phyloP scores from a whole-genome alignment of 92 coral and sea anemone genomes.

The Montipora capitata region DNA sequence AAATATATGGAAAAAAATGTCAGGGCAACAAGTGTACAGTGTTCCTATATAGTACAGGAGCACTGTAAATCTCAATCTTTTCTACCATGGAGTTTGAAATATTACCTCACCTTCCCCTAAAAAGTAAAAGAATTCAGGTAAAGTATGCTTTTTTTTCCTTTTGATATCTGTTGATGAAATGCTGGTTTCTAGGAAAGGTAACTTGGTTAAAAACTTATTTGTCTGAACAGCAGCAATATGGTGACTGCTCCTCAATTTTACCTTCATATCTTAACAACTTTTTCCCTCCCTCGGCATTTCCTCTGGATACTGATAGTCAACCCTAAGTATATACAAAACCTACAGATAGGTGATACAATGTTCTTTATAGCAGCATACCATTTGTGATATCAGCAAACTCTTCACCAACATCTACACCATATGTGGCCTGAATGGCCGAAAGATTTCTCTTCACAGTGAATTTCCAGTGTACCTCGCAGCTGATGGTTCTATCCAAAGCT shows the following conservation, averaged over 20 bases:
- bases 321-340: constrained; percentile 11
- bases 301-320: constrained; percentile 30
- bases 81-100: neutral
- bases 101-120: constrained; percentile 22
- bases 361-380: constrained; percentile 41
- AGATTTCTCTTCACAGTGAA: too few species aligned
- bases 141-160: constrained; percentile 19
- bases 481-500: too few species aligned
- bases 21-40: too few species aligned
- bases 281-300: constrained; percentile 28
- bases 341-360: constrained; percentile 9
- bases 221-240: constrained; percentile 19
- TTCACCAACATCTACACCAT: constrained; percentile 63
- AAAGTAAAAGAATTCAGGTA: neutral
- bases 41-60: too few species aligned
- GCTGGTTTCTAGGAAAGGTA: constrained; percentile 19
- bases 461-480: too few species aligned
- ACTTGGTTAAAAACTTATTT: constrained; percentile 1
- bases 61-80: constrained; percentile 9
- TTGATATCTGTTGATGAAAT: constrained; percentile 10
- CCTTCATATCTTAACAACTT: neutral
- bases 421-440: constrained; percentile 72
- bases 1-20: too few species aligned
- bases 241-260: constrained; percentile 15
- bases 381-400: constrained; percentile 70